A percentile compares a stretch with the other conserved stretches of the same genome.
phyloP scores from a whole-genome alignment of 2,797 vertebrate species.

The Philypnodon macrostomus region DNA sequence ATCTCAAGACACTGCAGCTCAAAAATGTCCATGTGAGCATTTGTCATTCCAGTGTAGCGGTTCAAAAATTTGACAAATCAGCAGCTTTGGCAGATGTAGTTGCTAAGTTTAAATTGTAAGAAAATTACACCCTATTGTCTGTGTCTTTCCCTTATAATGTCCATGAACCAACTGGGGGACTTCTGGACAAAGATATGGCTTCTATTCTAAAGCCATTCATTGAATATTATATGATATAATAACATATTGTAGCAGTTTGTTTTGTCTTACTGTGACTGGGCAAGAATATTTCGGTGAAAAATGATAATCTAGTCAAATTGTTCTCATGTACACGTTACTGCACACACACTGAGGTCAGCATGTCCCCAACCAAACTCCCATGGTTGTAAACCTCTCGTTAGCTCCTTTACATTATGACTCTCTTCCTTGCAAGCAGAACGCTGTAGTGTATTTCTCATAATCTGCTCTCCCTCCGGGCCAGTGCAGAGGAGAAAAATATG shows the following conservation, averaged over 20 bases:
- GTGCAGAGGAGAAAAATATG: constrained; percentile 33
- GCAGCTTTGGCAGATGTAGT: constrained; percentile 11
- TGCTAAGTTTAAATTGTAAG: background rate
- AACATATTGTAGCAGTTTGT: background rate
- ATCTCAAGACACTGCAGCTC: too few relatives aligned
- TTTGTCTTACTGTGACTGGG: background rate
- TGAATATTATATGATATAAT: too few relatives aligned
- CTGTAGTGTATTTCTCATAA: constrained; percentile 36
- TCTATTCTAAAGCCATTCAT: too few relatives aligned
- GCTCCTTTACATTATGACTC: constrained; percentile 20
- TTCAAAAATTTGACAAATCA: background rate
- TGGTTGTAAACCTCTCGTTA: constrained; percentile 20
- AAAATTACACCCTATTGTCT: background rate
- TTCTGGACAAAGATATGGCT: too few relatives aligned
- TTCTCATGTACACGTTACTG: background rate
- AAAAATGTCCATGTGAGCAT: too few relatives aligned
- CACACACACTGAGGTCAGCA: constrained; percentile 12
- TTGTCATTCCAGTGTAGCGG: too few relatives aligned
- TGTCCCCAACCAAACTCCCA: constrained; percentile 20
- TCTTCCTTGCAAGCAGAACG: constrained; percentile 25
- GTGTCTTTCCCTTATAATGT: too few relatives aligned
- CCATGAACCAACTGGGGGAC: too few relatives aligned
- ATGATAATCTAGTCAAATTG: background rate
- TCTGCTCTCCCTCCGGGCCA: constrained; percentile 39
- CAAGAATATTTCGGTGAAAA: background rate